Evolutionary conservation across 1,140 invertebrate species (phyloP).

Genomic region (Heliothis subflexa): DNA sequence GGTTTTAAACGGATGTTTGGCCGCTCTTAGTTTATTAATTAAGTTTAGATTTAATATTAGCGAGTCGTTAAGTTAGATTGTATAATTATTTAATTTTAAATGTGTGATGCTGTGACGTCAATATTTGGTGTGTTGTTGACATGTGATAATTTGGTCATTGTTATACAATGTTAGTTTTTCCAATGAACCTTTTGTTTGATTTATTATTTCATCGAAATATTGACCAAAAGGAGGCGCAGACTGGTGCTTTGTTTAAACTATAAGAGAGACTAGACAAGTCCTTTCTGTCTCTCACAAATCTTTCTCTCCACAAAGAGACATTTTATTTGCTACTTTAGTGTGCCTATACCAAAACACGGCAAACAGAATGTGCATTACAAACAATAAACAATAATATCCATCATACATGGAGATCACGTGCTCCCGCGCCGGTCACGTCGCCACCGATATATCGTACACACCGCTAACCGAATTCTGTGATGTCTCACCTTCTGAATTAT

Average conservation of each 20-base stretch:
- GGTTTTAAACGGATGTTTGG: conserved; percentile 74
- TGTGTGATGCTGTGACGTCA: conserved; percentile 51
- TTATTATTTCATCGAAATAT: background rate
- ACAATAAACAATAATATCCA: conserved; percentile 35
- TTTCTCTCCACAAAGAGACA: too few relatives aligned
- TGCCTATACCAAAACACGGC: background rate
- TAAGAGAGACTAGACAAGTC: too few relatives aligned
- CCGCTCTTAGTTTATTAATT: conserved; percentile 74
- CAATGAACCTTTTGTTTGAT: background rate
- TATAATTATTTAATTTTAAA: conserved; percentile 54
- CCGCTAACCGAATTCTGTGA: conserved; percentile 58
- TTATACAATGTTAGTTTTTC: background rate
- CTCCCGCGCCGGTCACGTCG: conserved; percentile 60
- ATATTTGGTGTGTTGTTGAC: conserved; percentile 33
- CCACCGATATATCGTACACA: conserved; percentile 59
- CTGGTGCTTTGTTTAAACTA: too few relatives aligned
- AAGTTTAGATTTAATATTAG: conserved; percentile 73
- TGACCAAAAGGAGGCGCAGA: background rate
- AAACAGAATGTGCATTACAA: background rate
- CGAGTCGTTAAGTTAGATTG: conserved; percentile 50
- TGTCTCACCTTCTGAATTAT: conserved; percentile 49
- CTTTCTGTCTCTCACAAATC: too few relatives aligned
- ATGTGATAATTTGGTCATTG: conserved; percentile 38
- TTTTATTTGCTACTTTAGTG: too few relatives aligned
- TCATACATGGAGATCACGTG: conserved; percentile 49